A percentile compares a stretch with the other conserved stretches of the same genome.
phyloP scores from a whole-genome alignment of 2,113 vertebrate genomes.

The Eubucco bourcierii region DNA sequence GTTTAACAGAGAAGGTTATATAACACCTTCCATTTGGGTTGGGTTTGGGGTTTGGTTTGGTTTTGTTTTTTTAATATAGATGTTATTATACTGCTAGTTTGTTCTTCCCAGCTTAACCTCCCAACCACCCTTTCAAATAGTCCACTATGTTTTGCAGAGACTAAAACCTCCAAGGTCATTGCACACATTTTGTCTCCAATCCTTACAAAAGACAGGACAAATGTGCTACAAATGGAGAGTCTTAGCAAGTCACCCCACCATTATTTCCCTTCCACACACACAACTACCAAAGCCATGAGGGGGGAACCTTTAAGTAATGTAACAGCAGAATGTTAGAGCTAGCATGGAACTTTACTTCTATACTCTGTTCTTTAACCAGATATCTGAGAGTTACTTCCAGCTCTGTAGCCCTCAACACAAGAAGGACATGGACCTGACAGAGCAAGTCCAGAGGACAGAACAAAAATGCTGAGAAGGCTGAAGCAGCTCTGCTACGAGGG shows the following conservation, averaged over 20 bases:
- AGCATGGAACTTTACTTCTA: not conserved
- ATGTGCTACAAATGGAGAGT: not conserved
- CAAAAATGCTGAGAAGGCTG: too few relatives aligned
- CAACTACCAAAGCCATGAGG: not conserved
- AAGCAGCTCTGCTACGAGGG: too few relatives aligned
- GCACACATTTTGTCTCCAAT: not conserved
- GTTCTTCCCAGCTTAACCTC: conserved; percentile 36
- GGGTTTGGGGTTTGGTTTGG: not conserved
- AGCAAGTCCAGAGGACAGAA: too few relatives aligned
- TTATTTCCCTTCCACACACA: not conserved
- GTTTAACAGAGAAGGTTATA: conserved; percentile 64
- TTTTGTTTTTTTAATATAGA: conserved; percentile 14
- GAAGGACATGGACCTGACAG: too few relatives aligned
- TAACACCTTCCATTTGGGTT: conserved; percentile 39
- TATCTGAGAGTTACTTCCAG: not conserved
- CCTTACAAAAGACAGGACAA: not conserved
- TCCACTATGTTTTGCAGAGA: conserved; percentile 7
- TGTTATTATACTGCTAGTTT: conserved; percentile 32
- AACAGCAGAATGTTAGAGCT: not conserved
- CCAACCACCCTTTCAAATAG: conserved; percentile 19
- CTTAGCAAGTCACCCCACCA: not conserved
- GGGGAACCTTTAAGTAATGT: not conserved
- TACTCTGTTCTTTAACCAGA: not conserved
- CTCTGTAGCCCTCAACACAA: too few relatives aligned
- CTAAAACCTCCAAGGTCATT: not conserved